Conservation (phyloP, 2,888 invertebrate species). For the Hirtodrosophila confusa region DNA sequence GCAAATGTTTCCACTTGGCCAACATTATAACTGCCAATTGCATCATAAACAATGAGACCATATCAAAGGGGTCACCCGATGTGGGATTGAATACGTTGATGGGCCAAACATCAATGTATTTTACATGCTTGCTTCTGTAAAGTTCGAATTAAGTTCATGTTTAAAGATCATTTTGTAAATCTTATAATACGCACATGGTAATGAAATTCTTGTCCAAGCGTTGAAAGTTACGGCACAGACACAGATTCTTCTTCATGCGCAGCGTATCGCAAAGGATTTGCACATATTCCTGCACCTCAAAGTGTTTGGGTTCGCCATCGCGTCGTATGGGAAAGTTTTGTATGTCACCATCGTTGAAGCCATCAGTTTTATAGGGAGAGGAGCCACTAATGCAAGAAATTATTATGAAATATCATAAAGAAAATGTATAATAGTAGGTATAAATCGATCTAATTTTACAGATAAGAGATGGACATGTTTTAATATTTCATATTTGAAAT, state of each 20-base stretch:
- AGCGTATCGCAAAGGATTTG: slow-evolving; percentile 94
- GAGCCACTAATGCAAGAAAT: slow-evolving; percentile 81
- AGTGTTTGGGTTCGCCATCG: slow-evolving; percentile 83
- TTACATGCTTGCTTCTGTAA: slow-evolving; percentile 85
- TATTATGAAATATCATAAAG: not conserved
- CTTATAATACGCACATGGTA: slow-evolving; percentile 86
- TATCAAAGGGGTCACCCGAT: slow-evolving; percentile 93
- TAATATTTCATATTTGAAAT: no score
- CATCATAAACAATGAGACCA: slow-evolving; percentile 96
- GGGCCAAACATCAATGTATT: slow-evolving; percentile 99
- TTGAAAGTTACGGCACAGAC: slow-evolving; percentile 96
- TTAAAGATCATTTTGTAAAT: not conserved
- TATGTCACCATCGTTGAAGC: slow-evolving; percentile 85
- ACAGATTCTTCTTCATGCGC: slow-evolving; percentile 96
- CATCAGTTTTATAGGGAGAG: slow-evolving; percentile 87
- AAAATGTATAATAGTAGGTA: no score
- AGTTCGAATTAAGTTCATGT: not conserved
- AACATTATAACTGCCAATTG: slow-evolving; percentile 98
- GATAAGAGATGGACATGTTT: no score
- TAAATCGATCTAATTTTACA: no score
- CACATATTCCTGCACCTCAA: slow-evolving; percentile 89
- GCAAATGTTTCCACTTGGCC: slow-evolving; percentile 93
- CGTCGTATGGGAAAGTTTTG: slow-evolving; percentile 86
- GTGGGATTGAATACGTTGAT: slow-evolving; percentile 94
- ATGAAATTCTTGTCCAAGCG: slow-evolving; percentile 91